Evolutionary conservation across 2,113 vertebrate genomes (phyloP).

Genomic region (Amphiprion ocellaris): DNA sequence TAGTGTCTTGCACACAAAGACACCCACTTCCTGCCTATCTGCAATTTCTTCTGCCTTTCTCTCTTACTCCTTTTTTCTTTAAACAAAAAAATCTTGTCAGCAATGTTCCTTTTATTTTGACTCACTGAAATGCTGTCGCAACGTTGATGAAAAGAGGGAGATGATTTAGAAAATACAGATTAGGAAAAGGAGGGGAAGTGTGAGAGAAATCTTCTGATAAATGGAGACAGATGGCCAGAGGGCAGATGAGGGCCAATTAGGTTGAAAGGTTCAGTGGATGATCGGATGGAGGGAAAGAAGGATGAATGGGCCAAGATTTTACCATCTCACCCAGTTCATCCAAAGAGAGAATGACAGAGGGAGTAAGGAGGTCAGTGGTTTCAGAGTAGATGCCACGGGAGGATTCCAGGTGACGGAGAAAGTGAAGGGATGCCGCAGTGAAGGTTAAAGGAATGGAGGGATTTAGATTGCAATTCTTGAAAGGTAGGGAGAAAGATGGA

Average conservation of each 20-base stretch:
- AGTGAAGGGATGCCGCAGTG: too few species aligned
- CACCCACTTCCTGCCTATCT: not conserved
- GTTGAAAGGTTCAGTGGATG: conserved; percentile 50
- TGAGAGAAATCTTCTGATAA: conserved; percentile 15
- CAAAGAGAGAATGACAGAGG: not conserved
- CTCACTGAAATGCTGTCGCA: conserved; percentile 26
- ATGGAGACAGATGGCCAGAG: conserved; percentile 53
- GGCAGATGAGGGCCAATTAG: conserved; percentile 33
- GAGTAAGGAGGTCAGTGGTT: not conserved
- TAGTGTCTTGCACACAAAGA: not conserved
- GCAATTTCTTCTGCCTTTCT: not conserved
- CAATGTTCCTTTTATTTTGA: conserved; percentile 43
- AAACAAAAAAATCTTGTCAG: conserved; percentile 22
- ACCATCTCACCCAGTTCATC: too few species aligned
- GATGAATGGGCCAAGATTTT: not conserved
- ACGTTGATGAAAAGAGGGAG: conserved; percentile 28
- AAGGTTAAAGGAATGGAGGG: too few species aligned
- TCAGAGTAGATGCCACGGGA: not conserved
- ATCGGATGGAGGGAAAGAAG: conserved; percentile 16
- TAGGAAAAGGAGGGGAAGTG: not conserved
- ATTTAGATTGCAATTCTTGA: too few species aligned
- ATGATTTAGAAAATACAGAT: conserved; percentile 45
- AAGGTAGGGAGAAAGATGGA: too few species aligned
- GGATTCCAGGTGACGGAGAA: too few species aligned
- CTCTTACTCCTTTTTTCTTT: not conserved